Base-by-base conservation (phyloP, 2,113 vertebrate genomes). In the Rhinolophus ferrumequinum region DNA sequence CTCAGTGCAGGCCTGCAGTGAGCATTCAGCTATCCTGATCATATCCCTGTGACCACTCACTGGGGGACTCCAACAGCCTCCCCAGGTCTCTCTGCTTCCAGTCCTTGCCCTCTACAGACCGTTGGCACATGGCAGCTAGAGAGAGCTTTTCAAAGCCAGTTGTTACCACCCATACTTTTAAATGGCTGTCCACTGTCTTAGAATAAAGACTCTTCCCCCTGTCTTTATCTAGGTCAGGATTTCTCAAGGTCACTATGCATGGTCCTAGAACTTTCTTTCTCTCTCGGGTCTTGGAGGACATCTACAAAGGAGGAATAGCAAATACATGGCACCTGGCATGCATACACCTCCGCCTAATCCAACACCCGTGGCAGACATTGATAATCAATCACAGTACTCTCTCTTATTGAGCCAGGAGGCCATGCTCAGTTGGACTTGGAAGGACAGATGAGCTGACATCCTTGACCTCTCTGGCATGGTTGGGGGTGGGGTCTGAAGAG, bases 331-430 rank as follows among this genome's bases (percentile, higher is more conserved):
- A 77, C 12, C 30, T 38, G 16, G 54, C 54, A 56, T 14, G 5
- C 18, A 2, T 0, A 14, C 5, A 41, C 47, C 10, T 10, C 38
- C 72, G 15, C 8, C 47, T 62, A 0, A 41, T 13, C 69, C 64
- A 35, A 62, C 3, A 0, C 33, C 77, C 24, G 0, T 9, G 60
- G 60, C 77, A 92, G 94, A 92, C 94, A 82, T 76, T 64, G 58
- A 52, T 66, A 85, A 77, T 81, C 54, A 75, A 76, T 50, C 79
- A 21, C 38, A 35, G 81, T 28, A 21, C 26, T 69, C 80, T 19
- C 13, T 54, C 19, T 41, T 26, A 33, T 4, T 38, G 82, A 88
- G 35, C 54, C 38, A 70, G 33, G 80, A 33, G 18, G 44, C n/a
- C 58, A n/a, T 8, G 35, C 56, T 50, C 18, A 9, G 2, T 13